Conservation (phyloP, 2,113 vertebrate species). For the Macrotis lagotis region DNA sequence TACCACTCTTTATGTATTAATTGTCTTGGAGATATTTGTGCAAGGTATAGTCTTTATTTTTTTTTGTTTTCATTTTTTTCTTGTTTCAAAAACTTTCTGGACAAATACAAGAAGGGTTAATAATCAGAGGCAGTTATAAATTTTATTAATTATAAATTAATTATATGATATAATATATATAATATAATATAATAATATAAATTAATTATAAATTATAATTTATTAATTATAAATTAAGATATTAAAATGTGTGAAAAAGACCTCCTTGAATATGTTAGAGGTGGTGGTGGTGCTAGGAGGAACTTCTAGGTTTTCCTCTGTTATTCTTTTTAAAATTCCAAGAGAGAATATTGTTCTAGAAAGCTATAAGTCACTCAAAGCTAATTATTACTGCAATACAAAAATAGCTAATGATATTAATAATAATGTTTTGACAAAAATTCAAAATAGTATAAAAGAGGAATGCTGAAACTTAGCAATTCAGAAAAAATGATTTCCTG, state of each 20-base stretch:
- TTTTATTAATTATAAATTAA: neutral
- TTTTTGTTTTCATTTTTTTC: no score
- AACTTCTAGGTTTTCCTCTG: neutral
- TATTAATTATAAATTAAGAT: slow-evolving; percentile 8
- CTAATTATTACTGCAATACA: neutral
- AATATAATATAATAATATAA: no score
- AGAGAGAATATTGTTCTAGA: neutral
- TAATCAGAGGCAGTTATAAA: neutral
- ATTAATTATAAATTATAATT: no score
- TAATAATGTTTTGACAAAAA: slow-evolving; percentile 15
- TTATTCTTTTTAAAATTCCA: slow-evolving; percentile 16
- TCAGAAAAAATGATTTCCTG: neutral
- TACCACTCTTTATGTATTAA: no score
- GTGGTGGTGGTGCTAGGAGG: fast-evolving
- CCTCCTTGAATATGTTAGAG: neutral
- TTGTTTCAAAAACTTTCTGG: neutral
- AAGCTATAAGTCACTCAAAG: slow-evolving; percentile 31
- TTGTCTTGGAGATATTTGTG: no score
- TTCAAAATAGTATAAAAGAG: slow-evolving; percentile 2
- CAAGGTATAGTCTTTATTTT: no score
- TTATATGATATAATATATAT: no score
- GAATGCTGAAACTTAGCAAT: neutral
- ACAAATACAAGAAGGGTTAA: neutral
- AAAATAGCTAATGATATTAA: slow-evolving; percentile 37
- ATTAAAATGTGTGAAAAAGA: neutral